These are phyloP conservation scores for Pitta sordida DNA, from an alignment of 2,113 vertebrate genomes.

Conservation along the genomic window DNA sequence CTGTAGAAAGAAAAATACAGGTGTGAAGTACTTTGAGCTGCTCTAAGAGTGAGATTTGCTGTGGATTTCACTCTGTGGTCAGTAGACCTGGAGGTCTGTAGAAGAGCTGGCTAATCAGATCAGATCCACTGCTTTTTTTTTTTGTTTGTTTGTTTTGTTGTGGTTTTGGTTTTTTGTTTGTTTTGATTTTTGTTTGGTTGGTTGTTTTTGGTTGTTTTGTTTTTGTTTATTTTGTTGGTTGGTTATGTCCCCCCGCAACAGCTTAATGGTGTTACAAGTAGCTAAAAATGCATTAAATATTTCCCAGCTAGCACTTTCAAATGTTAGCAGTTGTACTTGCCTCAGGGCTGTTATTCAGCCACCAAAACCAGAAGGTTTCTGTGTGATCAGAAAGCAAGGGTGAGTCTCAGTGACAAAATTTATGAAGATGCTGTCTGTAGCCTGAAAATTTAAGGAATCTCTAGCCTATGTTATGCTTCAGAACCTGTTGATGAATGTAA, in stretches of 20 bases:
- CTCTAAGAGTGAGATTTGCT: not conserved
- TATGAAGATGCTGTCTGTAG: not conserved
- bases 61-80: not conserved
- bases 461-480: not conserved
- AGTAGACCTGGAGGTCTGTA: not conserved
- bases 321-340: slow-evolving; percentile 41
- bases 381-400: not conserved
- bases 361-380: slow-evolving; percentile 18
- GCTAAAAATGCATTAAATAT: slow-evolving; percentile 22
- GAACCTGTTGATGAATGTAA: not conserved
- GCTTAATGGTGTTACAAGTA: slow-evolving; percentile 27
- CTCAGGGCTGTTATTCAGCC: slow-evolving; percentile 36
- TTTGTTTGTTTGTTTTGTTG: not conserved
- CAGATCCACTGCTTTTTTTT: not conserved
- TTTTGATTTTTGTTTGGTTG: not conserved
- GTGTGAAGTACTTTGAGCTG: not conserved
- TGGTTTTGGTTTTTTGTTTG: not conserved
- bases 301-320: slow-evolving; percentile 22
- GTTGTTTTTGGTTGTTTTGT: not conserved
- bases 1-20: not conserved
- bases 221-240: not conserved
- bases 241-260: not conserved
- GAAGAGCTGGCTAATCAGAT: not conserved
- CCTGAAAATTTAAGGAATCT: not conserved
- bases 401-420: not conserved